Evolutionary conservation across 2,797 vertebrate genomes (phyloP).

Genomic region (Xiphorhynchus erythropygius): DNA sequence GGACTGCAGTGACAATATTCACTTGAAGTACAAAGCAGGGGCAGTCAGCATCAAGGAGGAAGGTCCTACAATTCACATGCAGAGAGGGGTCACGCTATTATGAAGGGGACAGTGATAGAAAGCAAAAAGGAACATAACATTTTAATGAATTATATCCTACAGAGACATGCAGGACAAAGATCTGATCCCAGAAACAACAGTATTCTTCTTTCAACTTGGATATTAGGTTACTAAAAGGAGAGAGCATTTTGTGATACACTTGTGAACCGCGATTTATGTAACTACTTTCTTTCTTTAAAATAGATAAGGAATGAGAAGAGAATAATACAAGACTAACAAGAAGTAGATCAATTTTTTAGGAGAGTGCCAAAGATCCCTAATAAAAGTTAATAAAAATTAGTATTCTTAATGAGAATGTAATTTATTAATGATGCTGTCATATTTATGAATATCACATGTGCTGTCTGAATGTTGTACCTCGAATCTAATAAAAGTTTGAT

Average conservation of each 20-base stretch:
- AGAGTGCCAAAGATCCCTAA: not conserved
- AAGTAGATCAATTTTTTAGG: not conserved
- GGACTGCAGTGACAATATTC: not conserved
- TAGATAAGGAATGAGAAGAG: not conserved
- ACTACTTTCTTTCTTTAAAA: not conserved
- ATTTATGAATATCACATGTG: not conserved
- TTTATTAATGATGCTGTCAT: not conserved
- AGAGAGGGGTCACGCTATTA: not conserved
- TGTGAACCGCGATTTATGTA: not conserved
- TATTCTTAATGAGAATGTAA: not conserved
- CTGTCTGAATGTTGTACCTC: not conserved
- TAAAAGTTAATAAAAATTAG: not conserved
- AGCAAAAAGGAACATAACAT: not conserved
- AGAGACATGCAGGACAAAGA: not conserved
- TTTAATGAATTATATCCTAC: constrained; percentile 27
- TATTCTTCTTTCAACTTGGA: not conserved
- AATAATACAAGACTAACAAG: not conserved
- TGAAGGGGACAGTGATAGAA: not conserved
- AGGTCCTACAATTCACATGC: not conserved
- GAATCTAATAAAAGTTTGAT: not conserved
- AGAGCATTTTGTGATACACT: not conserved
- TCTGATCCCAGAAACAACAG: not conserved
- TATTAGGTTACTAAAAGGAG: not conserved
- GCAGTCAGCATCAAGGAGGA: not conserved
- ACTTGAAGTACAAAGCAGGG: not conserved